Evolutionary conservation across 2,888 invertebrate species (phyloP), one percentile per base, ranked within the genome.

Genomic region (Euproctis similis): DNA sequence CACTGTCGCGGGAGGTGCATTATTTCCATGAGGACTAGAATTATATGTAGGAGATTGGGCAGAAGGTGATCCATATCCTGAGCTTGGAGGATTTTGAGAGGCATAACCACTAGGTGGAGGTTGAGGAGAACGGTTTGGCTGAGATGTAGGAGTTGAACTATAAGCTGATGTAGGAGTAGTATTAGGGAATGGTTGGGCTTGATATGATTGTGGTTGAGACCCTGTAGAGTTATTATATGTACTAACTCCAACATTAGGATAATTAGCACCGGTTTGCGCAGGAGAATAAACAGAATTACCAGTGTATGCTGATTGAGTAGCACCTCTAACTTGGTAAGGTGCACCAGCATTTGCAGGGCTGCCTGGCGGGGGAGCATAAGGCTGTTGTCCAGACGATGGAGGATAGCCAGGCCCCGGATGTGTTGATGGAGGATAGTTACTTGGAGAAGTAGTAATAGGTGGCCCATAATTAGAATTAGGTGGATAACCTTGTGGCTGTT

Each of bases 401-500:
- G 82, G 81, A 33, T 84, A 84, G 4, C 77, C 78, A 21, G 78
- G 62, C 0, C 78, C 82, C 58, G 86, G 71, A 58, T 80, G 73
- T 56, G 68, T 69, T 50, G 86, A 68, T 56, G 87, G 87, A 23
- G 87, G 87, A 58, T 88, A 88, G 53, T 82, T 87, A 55, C 78
- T 87, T 14, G 65, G 86, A 38, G 87, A 70, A 30, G 88, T 87
- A 20, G 87, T 84, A 9, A 87, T 88, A 21, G 88, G 88, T 36
- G 88, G 88, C 1, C 88, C 89, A 68, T 89, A 89, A 46, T 74
- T 85, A 13, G 85, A 85, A 59, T 87, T 89, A 8, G 90, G 89
- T 32, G 88, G 87, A 59, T 91, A 91, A 1, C 87, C 88, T 47
- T 90, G 90, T 14, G 89, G 88, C 66, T 88, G 90, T 40, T 78